A percentile compares a stretch with the other conserved stretches of the same genome.
These are phyloP conservation scores for Narcine bancroftii DNA, from an alignment of 2,113 vertebrate genomes.

Conservation along the genomic window DNA sequence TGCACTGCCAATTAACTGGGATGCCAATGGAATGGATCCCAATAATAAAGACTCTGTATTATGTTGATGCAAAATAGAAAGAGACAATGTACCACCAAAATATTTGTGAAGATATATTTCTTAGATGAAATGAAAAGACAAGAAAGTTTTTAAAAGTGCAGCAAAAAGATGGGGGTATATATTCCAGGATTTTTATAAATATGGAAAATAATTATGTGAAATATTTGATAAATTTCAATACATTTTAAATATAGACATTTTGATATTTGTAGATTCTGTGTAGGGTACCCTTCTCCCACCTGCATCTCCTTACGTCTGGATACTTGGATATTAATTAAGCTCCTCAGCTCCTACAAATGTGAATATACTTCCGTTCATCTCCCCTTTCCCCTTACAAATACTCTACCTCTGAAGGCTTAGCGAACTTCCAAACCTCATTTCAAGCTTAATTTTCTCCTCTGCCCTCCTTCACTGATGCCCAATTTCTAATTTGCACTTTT, in stretches of 20 bases:
- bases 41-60: background rate
- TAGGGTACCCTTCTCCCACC: background rate
- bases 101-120: background rate
- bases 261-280: background rate
- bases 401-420: background rate
- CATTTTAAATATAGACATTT: background rate
- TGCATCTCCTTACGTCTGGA: background rate
- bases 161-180: background rate
- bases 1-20: no score
- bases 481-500: background rate
- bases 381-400: background rate
- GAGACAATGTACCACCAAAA: background rate
- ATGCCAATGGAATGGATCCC: no score
- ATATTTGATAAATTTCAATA: conserved; percentile 1
- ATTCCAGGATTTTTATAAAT: background rate
- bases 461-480: background rate
- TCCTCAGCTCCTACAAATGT: background rate
- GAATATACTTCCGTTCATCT: background rate
- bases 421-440: background rate
- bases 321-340: background rate
- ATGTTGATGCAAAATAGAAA: background rate
- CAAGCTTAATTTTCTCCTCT: background rate
- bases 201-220: background rate
- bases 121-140: background rate
- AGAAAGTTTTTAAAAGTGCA: background rate